Percentiles rank a stretch among this genome's conserved stretches.
phyloP scores from a whole-genome alignment of 2,113 vertebrate species.

The Nothocercus nigrocapillus region DNA sequence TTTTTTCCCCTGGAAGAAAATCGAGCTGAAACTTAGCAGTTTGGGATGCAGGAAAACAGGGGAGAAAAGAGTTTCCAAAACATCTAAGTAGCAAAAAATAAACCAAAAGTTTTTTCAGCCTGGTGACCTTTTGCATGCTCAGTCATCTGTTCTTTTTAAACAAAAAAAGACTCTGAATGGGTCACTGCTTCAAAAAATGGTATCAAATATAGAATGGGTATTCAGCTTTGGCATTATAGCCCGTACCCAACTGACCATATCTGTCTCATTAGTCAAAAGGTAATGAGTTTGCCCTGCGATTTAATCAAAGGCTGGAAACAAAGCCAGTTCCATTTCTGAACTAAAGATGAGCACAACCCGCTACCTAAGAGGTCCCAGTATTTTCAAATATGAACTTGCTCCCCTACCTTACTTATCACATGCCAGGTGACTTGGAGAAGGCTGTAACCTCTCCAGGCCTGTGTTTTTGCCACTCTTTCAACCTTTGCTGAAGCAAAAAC shows the following conservation, averaged over 20 bases:
- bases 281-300: fast-evolving
- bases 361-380: background rate
- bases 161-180: background rate
- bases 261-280: background rate
- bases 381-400: background rate
- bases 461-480: background rate
- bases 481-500: background rate
- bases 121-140: background rate
- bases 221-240: background rate
- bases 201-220: background rate
- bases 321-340: background rate
- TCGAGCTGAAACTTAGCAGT: background rate
- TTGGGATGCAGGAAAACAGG: background rate
- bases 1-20: background rate
- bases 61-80: background rate
- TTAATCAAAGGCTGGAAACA: background rate
- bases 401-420: background rate
- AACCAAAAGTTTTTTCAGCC: background rate
- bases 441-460: background rate
- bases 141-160: background rate
- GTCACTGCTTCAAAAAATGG: background rate
- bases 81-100: background rate
- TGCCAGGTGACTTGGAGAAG: fast-evolving
- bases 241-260: background rate
- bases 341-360: background rate